Base-by-base conservation (phyloP, 1,140 invertebrate species). In the Pseudomyrmex flavicornis region DNA sequence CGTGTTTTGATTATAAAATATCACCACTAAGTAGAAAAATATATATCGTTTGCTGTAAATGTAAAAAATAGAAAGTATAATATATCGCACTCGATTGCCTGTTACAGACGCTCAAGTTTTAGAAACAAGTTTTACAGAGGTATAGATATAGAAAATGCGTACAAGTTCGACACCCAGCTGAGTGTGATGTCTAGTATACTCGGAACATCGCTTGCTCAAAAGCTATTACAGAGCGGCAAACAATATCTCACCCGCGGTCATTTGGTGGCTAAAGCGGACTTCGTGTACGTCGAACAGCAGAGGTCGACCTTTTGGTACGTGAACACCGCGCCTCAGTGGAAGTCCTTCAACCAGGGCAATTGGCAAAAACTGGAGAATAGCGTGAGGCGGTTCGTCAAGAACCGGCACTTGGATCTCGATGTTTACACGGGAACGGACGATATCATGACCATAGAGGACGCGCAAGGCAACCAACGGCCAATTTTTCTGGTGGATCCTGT, bases 361-460 rank as follows among this genome's bases (percentile, higher is more conserved):
- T 96, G 96, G 95, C 89, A 92, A 10, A 20, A 1, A 0, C 58
- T 91, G 1, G 91, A 93, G 72, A 2, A 3, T 2, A 84, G 48
- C 46, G 79, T 91, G 3, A 82, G 86, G 12, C 56, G 22, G 7
- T 95, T 94, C 69, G 85, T 88, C 22, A 35, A 35, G 12, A 26
- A 82, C 22, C 83, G 91, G 69, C 26, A 26, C 17, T 2, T 89
- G 70, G 79, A 94, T 92, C 74, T 95, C 13, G 68, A 94, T 84
- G 87, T 96, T 77, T 96, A 95, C 54, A 96, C 96, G 0, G 96
- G 96, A 2, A 95, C 73, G 95, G 95, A 1, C 91, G 95, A 9
- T 35, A 35, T 35, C 0, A 92, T 95, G 26, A 95, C 92, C 0
- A 86, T 96, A 76, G 88, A 89, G 0, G 94, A 96, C 89, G 90